Percentiles rank a stretch among this genome's conserved stretches.
Evolutionary conservation across 2,797 vertebrate species (phyloP).

Genomic region (Limosa lapponica): DNA sequence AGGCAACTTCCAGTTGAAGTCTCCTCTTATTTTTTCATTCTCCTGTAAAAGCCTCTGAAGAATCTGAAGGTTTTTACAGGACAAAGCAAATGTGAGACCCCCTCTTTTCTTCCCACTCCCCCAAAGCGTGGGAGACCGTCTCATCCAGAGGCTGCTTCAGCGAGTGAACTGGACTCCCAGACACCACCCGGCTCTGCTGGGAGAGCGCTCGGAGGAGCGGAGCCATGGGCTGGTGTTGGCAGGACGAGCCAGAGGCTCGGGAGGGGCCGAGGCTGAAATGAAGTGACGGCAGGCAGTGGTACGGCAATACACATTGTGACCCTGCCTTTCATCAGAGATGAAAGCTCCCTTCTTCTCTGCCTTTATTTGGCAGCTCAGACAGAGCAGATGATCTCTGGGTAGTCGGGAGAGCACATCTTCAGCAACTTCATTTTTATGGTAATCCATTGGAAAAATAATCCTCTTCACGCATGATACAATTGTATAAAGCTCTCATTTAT

Average conservation of each 20-base stretch:
- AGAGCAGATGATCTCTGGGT: constrained; percentile 14
- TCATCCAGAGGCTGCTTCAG: neutral
- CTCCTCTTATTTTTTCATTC: neutral
- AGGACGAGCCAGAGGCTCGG: neutral
- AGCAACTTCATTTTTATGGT: constrained; percentile 68
- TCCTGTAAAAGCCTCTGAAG: neutral
- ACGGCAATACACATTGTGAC: neutral
- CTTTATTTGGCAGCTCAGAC: neutral
- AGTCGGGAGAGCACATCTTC: constrained; percentile 22
- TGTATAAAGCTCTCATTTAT: constrained; percentile 63
- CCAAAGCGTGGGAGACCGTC: neutral
- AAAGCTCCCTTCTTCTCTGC: neutral
- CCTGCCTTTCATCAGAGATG: neutral
- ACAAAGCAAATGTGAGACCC: neutral
- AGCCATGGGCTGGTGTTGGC: neutral
- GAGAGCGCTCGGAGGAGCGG: rapidly evolving
- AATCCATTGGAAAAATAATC: constrained; percentile 70
- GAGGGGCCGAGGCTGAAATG: neutral
- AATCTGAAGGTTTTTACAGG: neutral
- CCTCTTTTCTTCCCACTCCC: rapidly evolving
- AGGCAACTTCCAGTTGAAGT: neutral
- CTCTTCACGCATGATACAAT: constrained; percentile 62
- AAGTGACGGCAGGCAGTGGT: neutral
- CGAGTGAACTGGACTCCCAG: neutral
- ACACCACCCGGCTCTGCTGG: rapidly evolving